These are phyloP conservation scores for Euleptes europaea DNA, from an alignment of 2,113 vertebrate species.

Conservation along the genomic window DNA sequence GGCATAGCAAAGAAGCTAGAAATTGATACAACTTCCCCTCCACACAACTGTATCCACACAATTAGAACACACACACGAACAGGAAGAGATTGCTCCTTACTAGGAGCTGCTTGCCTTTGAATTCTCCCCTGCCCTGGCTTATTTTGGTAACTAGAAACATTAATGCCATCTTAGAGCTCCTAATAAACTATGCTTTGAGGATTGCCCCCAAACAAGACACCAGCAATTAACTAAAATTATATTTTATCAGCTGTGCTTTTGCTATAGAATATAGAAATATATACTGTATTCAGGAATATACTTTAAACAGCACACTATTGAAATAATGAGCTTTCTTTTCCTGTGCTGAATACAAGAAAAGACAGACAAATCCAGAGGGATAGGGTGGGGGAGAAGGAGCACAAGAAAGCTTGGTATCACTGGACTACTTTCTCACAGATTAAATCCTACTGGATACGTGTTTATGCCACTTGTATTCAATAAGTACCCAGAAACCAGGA, in stretches of 20 bases:
- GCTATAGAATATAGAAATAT: background rate
- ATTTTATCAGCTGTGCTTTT: conserved; percentile 42
- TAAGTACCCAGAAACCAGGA: background rate
- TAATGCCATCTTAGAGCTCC: conserved; percentile 2
- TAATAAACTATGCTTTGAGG: background rate
- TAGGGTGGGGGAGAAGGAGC: conserved; percentile 13
- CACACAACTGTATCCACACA: background rate
- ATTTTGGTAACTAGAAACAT: background rate
- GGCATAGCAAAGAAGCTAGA: background rate
- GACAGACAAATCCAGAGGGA: conserved; percentile 10
- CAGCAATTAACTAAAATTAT: conserved; percentile 17
- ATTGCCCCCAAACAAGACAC: conserved; percentile 30
- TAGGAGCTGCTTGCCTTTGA: background rate
- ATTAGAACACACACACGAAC: background rate
- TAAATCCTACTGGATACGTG: background rate
- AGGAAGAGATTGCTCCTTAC: background rate
- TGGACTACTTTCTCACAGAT: background rate
- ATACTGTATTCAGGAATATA: background rate
- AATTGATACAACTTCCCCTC: background rate
- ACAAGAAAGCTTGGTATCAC: background rate
- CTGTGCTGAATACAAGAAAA: background rate
- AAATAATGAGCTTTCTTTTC: conserved; percentile 14
- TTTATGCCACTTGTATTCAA: background rate
- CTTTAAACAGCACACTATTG: conserved; percentile 18
- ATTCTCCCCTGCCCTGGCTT: background rate